Evolutionary conservation across 2,888 invertebrate species (phyloP), one percentile per base, ranked within the genome.

Genomic region (Mythimna loreyi): DNA sequence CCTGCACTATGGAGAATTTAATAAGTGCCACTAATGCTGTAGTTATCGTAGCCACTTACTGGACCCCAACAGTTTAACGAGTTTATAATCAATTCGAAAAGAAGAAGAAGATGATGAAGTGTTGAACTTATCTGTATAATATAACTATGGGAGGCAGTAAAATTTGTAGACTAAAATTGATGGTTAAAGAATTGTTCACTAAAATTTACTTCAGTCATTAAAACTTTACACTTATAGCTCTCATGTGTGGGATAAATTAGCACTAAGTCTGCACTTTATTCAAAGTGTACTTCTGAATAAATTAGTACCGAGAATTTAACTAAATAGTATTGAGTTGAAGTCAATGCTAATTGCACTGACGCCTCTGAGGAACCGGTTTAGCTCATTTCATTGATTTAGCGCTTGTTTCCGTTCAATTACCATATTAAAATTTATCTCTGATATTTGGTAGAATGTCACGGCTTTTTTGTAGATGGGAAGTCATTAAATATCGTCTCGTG

Each of bases 271-370:
- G 8, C 5, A 47, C 7, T 28, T 36, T 70, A 23, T 56, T 23
- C 21, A 23, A 28, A 21, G 4, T 13, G 3, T 47, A 8, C 5
- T 25, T 28, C 23, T 56, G 56, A 56, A 67, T 67, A 47, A 56
- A 47, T 70, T 56, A 28, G 28, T 70, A 57, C 11, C n/a, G n/a
- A 28, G 56, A 47, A 36, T 23, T 55, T 45, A 56, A 69, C 45
- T 47, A n/a, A 56, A 47, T 69, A n/a, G 47, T 21, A n/a, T 36
- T 16, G 7, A 47, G 16, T 21, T 11, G 28, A 21, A 56, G 36
- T 36, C 8, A 36, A 28, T 16, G 56, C 8, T 30, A 57, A 70
- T 23, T 67, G 28, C 56, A 8, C 57, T 1, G 36, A 9, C 45
- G 13, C 13, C 67, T 13, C 7, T 9, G 9, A 45, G 21, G 33